Base-by-base conservation (phyloP, 2,113 vertebrate genomes). In the Mixornis gularis region DNA sequence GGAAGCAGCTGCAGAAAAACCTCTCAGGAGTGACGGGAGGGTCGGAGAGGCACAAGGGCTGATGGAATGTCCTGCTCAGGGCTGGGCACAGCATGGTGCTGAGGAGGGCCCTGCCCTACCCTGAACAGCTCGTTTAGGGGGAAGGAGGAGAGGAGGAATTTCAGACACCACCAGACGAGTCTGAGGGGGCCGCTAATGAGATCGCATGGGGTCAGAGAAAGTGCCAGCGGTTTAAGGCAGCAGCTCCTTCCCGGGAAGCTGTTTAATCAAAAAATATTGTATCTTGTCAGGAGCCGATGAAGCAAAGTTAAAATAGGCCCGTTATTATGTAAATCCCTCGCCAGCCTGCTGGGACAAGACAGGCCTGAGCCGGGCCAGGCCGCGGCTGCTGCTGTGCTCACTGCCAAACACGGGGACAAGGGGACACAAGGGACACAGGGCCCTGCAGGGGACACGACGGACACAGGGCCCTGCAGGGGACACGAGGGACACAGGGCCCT, bases 261-360 rank as follows among this genome's bases (percentile, higher is more conserved):
- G 72, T 85, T 95, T 91, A 90, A 94, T 95, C 87, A 95, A 63
- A 63, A 93, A 95, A 74, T 44, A 88, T 11, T 56, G 84, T 60
- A 9, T 91, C 89, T 83, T 93, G 89, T 91, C 89, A 91, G 82
- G 65, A 95, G 70, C 65, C 91, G 46, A 86, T 17, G 93, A 40
- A 92, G 92, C 94, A 79, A 29, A 85, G 90, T 91, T 84, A 25
- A 93, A 91, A 66, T 3, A 77, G 92, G 53, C 80, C 64, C 7
- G 10, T 86, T 79, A 46, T 91, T 93, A 89, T 90, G 93, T 56
- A 89, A 94, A 93, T 94, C 74, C 80, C 40, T 48, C 13, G 27
- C 2, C 60, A 64, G 60, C 85, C 77, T 63, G 86, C 92, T 95
- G 92, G 30, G 86, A 87, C 59, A 30, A 88, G 82, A 59, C 82